These are phyloP conservation scores for Panthera leo DNA, from an alignment of 2,113 vertebrate species.

Conservation along the genomic window DNA sequence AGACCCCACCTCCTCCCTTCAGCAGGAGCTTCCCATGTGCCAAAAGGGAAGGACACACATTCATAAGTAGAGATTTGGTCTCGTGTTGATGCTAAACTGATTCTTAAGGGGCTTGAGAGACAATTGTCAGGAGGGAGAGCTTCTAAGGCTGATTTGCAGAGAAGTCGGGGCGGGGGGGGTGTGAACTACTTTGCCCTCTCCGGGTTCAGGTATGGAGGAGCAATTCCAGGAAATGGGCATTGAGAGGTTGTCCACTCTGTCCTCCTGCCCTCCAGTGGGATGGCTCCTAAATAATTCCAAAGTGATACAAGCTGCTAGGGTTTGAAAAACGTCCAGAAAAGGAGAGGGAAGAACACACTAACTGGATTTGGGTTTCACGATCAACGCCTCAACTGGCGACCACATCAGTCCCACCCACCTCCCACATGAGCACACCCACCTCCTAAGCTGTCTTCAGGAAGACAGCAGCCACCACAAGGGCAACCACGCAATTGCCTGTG, in stretches of 20 bases:
- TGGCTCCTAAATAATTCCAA: not conserved
- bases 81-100: not conserved
- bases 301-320: not conserved
- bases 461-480: not conserved
- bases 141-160: not conserved
- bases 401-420: not conserved
- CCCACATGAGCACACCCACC: not conserved
- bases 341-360: not conserved
- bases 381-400: not conserved
- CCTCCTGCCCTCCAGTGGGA: not conserved
- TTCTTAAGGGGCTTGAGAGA: not conserved
- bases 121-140: not conserved
- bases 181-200: not conserved
- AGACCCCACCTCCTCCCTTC: not conserved
- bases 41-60: not conserved
- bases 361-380: not conserved
- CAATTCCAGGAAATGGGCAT: not conserved
- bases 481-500: not conserved
- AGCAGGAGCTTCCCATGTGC: not conserved
- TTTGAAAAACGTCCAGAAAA: not conserved
- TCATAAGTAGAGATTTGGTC: not conserved
- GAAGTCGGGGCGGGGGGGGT: not conserved
- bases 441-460: not conserved
- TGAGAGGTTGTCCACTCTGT: not conserved
- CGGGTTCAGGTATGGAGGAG: not conserved